These are phyloP conservation scores for Vesta saturnalis DNA, from an alignment of 2,888 invertebrate species.

Conservation along the genomic window DNA sequence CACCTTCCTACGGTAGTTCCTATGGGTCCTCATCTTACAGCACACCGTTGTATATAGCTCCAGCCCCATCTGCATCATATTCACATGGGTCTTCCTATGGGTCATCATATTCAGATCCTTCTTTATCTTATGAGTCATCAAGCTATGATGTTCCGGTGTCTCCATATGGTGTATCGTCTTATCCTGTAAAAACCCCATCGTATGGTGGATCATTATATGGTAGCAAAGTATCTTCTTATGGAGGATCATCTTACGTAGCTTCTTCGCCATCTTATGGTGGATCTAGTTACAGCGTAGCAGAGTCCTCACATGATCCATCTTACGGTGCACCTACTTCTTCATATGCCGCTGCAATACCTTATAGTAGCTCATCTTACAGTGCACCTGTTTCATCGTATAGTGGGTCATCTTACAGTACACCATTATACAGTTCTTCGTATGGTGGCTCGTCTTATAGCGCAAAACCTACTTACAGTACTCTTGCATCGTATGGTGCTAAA, in stretches of 20 bases:
- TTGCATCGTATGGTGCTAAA: background rate
- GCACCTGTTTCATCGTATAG: background rate
- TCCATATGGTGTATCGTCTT: constrained; percentile 28
- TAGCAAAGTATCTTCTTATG: constrained; percentile 34
- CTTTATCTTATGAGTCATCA: background rate
- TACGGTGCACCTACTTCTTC: constrained; percentile 2
- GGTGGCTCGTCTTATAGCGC: background rate
- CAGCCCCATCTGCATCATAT: constrained; percentile 10
- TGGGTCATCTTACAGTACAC: background rate
- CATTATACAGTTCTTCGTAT: background rate
- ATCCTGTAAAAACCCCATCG: constrained; percentile 9
- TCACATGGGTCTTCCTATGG: constrained; percentile 14
- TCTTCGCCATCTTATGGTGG: background rate
- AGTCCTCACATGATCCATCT: no score
- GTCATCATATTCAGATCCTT: constrained; percentile 18
- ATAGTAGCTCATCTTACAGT: background rate
- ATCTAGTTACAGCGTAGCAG: constrained; percentile 3
- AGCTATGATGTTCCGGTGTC: constrained; percentile 6
- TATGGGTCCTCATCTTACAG: constrained; percentile 6
- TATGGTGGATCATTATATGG: no score
- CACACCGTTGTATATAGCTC: background rate
- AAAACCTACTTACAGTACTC: background rate
- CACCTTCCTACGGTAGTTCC: background rate
- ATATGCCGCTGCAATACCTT: background rate
- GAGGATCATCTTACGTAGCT: constrained; percentile 30